Evolutionary conservation across 2,113 vertebrate genomes (phyloP).

Genomic region (Sinocyclocheilus rhinocerous): DNA sequence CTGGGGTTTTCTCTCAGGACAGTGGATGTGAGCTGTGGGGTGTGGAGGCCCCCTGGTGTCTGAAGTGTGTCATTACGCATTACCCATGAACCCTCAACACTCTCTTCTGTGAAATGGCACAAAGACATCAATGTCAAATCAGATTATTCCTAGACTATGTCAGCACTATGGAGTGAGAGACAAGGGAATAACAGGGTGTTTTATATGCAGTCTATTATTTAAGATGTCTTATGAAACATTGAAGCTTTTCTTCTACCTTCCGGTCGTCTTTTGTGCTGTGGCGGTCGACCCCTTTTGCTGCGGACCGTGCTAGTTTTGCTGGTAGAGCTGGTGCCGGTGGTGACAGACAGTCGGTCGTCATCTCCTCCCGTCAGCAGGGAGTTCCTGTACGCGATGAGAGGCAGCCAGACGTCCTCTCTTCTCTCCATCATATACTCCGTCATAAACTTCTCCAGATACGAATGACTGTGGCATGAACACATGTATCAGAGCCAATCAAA

Average conservation of each 20-base stretch:
- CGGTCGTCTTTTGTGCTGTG: constrained; percentile 92
- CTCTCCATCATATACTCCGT: constrained; percentile 97
- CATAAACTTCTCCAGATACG: constrained; percentile 98
- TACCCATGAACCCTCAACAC: constrained; percentile 91
- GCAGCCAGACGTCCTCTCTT: constrained; percentile 97
- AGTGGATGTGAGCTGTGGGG: constrained; percentile 96
- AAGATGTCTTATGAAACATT: background rate
- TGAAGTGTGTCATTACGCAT: constrained; percentile 92
- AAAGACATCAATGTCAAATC: background rate
- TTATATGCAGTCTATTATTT: background rate
- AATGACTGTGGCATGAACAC: constrained; percentile 78
- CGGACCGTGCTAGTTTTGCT: constrained; percentile 94
- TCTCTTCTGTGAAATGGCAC: constrained; percentile 82
- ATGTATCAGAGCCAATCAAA: background rate
- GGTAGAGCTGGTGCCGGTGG: constrained; percentile 88
- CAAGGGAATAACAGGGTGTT: too few species aligned
- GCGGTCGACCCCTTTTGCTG: constrained; percentile 95
- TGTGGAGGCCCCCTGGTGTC: constrained; percentile 87
- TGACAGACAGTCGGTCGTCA: constrained; percentile 95
- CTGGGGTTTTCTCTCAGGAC: constrained; percentile 93
- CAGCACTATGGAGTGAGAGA: background rate
- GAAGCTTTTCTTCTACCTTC: constrained; percentile 79
- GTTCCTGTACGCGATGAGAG: constrained; percentile 97
- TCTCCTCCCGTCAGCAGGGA: constrained; percentile 94
- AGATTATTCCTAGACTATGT: background rate